A percentile compares a stretch with the other conserved stretches of the same genome.
Conservation (phyloP, 2,113 vertebrate genomes). For the Astur gentilis region DNA sequence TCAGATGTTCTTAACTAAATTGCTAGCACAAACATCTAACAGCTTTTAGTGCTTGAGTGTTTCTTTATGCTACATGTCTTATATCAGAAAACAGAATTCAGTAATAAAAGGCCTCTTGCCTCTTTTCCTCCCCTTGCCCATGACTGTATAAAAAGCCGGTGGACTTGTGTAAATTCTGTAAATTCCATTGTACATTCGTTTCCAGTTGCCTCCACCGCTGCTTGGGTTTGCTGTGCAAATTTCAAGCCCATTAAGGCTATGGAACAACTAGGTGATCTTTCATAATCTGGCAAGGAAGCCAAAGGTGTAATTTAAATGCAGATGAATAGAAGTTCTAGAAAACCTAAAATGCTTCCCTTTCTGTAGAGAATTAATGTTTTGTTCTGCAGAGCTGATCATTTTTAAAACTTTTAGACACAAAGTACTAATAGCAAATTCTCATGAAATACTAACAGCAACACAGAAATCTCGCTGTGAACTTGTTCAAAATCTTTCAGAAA, state of each 20-base stretch:
- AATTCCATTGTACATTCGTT: background rate
- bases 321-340: background rate
- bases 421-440: background rate
- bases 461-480: background rate
- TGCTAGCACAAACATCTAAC: background rate
- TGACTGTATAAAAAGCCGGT: background rate
- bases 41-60: background rate
- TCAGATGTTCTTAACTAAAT: background rate
- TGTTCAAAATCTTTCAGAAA: background rate
- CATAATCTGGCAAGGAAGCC: background rate
- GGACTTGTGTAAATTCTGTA: background rate
- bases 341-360: conserved; percentile 8
- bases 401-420: background rate
- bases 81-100: background rate
- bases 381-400: background rate
- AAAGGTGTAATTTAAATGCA: background rate
- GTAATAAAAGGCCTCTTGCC: background rate
- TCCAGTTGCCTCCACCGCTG: background rate
- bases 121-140: background rate
- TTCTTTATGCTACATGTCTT: background rate
- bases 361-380: background rate
- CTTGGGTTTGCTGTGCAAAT: background rate
- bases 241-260: background rate
- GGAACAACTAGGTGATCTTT: background rate
- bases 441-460: background rate